Base-by-base conservation (phyloP, 2,113 vertebrate genomes). In the Athene cunicularia region DNA sequence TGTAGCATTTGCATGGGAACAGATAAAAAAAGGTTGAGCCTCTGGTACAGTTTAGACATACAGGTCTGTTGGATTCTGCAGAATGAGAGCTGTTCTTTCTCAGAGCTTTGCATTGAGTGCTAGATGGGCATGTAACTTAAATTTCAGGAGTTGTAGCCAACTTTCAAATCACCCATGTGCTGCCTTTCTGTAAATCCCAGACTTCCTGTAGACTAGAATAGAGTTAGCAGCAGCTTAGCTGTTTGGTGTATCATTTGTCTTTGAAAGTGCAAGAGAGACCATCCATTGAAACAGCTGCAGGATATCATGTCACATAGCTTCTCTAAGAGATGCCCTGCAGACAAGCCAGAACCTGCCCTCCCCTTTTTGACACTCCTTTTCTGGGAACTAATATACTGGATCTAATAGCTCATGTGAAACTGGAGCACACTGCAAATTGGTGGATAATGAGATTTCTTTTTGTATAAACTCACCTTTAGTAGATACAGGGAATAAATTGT, bases 211-310 rank as follows among this genome's bases (percentile, higher is more conserved):
- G 90, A 55, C 45, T 58, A 17, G 37, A 71, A 58, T 5, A 68
- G 49, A 50, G 11, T 33, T 47, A 76, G 18, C 13, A 76, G 33
- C 33, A 64, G 22, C 83, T 88, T 74, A n/a, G 19, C 59, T 83
- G 7, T 63, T 83, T 33, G 20, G 5, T 47, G 19, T 35, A 17
- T 89, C 55, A 12, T 58, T 90, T 88, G n/a, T 87, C 80, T 93
- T 86, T 86, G 62, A 49, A 82, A 95, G 66, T 64, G 58, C 66
- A 75, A 33, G 72, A 59, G 56, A 95, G 68, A 67, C 45, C 39
- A 59, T 89, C 62, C 93, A 75, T 41, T 84, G 83, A 86, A 97
- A 96, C 91, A 96, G 92, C 94, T 97, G 95, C 66, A 88, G 80
- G 75, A 10, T 93, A 79, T 71, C 94, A 59, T 74, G 59, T 95